phyloP scores from a whole-genome alignment of 2,888 invertebrate genomes.

The Nomada lathburiana region DNA sequence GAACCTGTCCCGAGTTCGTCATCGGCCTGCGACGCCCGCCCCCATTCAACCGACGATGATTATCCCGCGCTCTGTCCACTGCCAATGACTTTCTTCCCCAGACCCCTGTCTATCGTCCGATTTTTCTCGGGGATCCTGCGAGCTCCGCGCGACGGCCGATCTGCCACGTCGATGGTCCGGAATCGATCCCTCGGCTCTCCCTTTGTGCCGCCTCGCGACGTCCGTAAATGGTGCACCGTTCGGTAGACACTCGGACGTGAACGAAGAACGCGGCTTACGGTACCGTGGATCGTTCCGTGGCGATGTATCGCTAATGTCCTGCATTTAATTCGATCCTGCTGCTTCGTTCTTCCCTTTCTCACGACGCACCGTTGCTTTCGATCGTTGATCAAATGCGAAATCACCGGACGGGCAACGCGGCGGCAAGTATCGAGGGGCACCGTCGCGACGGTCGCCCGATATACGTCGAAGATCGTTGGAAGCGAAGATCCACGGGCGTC shows the following conservation, averaged over 20 bases:
- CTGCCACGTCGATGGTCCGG: conserved; percentile 9
- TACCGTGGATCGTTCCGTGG: conserved; percentile 6
- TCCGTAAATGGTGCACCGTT: conserved; percentile 31
- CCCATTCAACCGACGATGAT: conserved; percentile 53
- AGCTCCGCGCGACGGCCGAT: conserved; percentile 46
- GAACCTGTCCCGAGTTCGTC: conserved; percentile 57
- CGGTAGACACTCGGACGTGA: not conserved
- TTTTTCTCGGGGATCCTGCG: conserved; percentile 34
- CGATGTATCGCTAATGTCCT: not conserved
- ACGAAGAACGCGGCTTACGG: conserved; percentile 3
- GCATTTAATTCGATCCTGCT: conserved; percentile 9
- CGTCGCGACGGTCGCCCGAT: not conserved
- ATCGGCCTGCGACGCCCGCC: conserved; percentile 41
- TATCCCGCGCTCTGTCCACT: conserved; percentile 39
- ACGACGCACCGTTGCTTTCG: not conserved
- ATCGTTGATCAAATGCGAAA: not conserved
- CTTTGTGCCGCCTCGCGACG: conserved; percentile 8
- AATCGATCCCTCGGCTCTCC: conserved; percentile 35
- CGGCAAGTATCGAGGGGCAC: not conserved
- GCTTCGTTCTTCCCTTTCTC: not conserved
- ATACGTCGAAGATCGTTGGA: not conserved
- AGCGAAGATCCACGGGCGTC: not conserved
- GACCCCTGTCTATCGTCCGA: conserved; percentile 1
- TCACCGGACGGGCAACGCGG: too few species aligned
- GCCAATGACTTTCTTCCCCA: conserved; percentile 45